A percentile compares a stretch with the other conserved stretches of the same genome.
These are phyloP conservation scores for Oscheius sp. DNA, from an alignment of 2,888 invertebrate species.

Conservation along the genomic window DNA sequence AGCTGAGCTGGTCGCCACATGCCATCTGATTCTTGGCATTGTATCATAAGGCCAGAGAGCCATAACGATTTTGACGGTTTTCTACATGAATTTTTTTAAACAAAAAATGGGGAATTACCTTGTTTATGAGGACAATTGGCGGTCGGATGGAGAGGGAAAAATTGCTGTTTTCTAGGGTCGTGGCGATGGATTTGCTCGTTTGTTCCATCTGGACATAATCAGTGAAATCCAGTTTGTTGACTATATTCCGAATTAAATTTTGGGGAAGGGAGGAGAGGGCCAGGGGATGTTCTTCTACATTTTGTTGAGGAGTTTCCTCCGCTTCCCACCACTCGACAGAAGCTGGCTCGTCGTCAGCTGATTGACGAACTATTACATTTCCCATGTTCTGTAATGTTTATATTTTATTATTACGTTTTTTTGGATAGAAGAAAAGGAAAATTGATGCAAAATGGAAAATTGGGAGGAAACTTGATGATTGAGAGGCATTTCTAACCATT, in stretches of 20 bases:
- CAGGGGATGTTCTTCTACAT: constrained; percentile 6
- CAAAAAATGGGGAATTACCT: neutral
- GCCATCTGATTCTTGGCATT: neutral
- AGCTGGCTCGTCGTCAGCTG: no score
- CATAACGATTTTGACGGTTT: no score
- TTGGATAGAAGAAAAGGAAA: no score
- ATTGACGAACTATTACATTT: no score
- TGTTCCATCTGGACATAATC: constrained; percentile 5
- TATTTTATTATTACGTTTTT: no score
- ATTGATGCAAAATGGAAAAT: no score
- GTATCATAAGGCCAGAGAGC: no score
- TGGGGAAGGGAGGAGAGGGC: neutral
- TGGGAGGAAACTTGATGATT: no score
- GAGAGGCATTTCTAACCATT: no score
- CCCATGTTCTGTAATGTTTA: no score
- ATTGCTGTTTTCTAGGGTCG: neutral
- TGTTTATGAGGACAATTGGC: constrained; percentile 6
- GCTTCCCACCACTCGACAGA: no score
- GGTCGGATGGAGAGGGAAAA: neutral
- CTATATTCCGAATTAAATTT: constrained; percentile 84
- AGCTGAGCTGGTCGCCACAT: neutral
- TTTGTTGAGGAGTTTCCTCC: no score
- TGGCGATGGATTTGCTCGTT: neutral
- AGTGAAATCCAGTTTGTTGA: constrained; percentile 91
- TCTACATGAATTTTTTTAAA: neutral